Percentiles rank a stretch among this genome's conserved stretches.
Evolutionary conservation across 2,113 vertebrate genomes (phyloP).

Genomic region (Sinocyclocheilus grahami): DNA sequence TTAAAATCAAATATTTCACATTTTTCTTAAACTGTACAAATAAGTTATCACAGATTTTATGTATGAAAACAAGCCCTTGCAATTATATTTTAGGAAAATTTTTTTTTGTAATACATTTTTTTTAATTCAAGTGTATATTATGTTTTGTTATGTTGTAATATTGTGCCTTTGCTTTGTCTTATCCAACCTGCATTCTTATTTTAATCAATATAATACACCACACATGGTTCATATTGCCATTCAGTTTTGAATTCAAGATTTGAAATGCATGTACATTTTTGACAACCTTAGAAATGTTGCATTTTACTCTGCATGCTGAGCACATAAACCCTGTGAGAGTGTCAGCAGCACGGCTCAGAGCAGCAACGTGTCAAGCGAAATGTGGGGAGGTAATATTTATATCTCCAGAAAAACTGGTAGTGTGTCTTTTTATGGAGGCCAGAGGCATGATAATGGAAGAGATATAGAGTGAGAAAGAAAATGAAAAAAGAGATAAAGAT

Average conservation of each 20-base stretch:
- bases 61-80: background rate
- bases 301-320: slow-evolving; percentile 11
- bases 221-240: too few relatives aligned
- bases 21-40: background rate
- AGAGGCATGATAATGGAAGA: slow-evolving; percentile 16
- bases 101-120: background rate
- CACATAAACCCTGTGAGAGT: background rate
- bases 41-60: background rate
- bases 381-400: slow-evolving; percentile 44
- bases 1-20: background rate
- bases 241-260: background rate
- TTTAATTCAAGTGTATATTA: background rate
- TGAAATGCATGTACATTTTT: background rate
- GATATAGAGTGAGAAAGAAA: slow-evolving; percentile 17
- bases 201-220: background rate
- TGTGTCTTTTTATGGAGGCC: slow-evolving; percentile 49
- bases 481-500: slow-evolving; percentile 59
- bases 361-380: slow-evolving; percentile 49
- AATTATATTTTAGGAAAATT: background rate
- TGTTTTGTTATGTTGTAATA: background rate
- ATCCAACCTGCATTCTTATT: slow-evolving; percentile 37
- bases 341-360: slow-evolving; percentile 17
- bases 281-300: background rate
- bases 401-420: slow-evolving; percentile 40
- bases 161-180: background rate